A percentile compares a stretch with the other conserved stretches of the same genome.
Evolutionary conservation across 2,113 vertebrate species (phyloP).

Genomic region (Semnornis frantzii): DNA sequence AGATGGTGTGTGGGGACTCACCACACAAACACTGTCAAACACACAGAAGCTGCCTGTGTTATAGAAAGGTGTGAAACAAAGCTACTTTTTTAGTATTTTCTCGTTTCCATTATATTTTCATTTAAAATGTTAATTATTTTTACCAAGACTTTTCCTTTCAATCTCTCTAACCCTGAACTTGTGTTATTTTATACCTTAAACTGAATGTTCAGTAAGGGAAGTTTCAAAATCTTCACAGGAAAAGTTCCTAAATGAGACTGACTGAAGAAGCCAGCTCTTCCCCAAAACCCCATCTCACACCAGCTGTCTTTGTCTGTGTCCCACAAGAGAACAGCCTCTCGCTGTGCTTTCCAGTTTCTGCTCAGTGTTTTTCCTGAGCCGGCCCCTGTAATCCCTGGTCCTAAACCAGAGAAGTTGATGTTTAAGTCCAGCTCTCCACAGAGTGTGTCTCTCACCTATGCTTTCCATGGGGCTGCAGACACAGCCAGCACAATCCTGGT

Average conservation of each 20-base stretch:
- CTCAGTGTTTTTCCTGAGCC: background rate
- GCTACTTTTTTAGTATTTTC: background rate
- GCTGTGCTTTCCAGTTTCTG: background rate
- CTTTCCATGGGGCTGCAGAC: background rate
- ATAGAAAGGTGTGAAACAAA: background rate
- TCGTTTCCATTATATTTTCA: background rate
- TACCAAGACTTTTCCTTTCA: background rate
- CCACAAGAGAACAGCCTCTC: background rate
- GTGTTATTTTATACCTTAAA: background rate
- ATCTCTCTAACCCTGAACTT: background rate
- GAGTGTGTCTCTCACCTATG: fast-evolving
- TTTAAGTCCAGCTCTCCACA: too few species aligned
- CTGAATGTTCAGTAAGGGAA: background rate
- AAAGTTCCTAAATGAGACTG: background rate
- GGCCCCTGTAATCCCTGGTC: background rate
- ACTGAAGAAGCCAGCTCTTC: background rate
- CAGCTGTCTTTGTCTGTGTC: background rate
- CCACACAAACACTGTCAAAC: background rate
- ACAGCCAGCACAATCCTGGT: background rate
- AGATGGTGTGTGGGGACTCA: background rate
- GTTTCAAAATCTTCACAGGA: background rate
- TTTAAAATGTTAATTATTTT: background rate
- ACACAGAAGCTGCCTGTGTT: background rate
- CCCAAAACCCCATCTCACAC: background rate
- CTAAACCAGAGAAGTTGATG: background rate